Conservation (phyloP, 2,113 vertebrate genomes). For the Hipposideros armiger region DNA sequence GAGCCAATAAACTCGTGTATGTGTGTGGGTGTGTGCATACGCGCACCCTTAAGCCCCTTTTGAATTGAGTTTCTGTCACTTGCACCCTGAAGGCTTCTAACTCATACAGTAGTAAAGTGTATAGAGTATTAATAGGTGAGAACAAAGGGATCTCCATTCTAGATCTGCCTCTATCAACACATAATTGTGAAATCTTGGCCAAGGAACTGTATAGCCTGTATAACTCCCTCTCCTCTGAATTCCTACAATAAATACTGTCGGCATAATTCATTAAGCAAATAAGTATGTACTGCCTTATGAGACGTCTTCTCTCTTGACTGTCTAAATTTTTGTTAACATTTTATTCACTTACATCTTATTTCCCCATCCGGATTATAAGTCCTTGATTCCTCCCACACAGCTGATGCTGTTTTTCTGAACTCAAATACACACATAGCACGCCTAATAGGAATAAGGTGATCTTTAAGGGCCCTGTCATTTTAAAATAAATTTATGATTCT, state of each 20-base stretch:
- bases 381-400: not conserved
- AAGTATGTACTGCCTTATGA: not conserved
- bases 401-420: not conserved
- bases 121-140: not conserved
- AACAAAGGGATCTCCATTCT: not conserved
- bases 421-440: not conserved
- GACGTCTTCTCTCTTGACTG: not conserved
- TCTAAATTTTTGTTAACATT: slow-evolving; percentile 23
- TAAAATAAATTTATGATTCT: not conserved
- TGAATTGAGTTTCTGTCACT: not conserved
- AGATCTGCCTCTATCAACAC: not conserved
- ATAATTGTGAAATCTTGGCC: slow-evolving; percentile 1
- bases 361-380: not conserved
- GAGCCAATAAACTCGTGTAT: not conserved
- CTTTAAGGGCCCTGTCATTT: not conserved
- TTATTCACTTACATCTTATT: slow-evolving; percentile 44
- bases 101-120: not conserved
- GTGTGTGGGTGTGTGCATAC: accelerated
- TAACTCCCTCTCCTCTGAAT: not conserved
- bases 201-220: not conserved
- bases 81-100: not conserved
- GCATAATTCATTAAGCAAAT: slow-evolving; percentile 52
- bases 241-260: slow-evolving; percentile 19
- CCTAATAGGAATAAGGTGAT: not conserved
- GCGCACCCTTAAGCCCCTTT: too few species aligned